Evolutionary conservation across 2,113 vertebrate species (phyloP).

Genomic region (Himantopus leucocephalus): DNA sequence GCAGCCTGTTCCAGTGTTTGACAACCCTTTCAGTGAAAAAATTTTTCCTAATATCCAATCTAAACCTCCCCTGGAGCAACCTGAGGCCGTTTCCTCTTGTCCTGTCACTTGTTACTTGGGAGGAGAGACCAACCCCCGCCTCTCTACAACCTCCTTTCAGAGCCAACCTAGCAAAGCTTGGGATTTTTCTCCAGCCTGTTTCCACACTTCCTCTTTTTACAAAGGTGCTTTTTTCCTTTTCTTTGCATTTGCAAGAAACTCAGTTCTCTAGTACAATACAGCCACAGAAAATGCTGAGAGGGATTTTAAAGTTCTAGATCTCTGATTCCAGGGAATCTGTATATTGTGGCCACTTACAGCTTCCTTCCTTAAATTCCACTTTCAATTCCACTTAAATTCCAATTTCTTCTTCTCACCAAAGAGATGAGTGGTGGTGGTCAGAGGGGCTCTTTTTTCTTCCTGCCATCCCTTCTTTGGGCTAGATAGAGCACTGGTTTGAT

Average conservation of each 20-base stretch:
- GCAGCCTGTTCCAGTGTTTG: not conserved
- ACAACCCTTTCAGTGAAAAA: not conserved
- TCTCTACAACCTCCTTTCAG: not conserved
- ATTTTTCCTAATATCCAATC: not conserved
- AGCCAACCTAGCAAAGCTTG: not conserved
- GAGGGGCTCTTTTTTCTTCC: not conserved
- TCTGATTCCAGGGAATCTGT: not conserved
- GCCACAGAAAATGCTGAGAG: not conserved
- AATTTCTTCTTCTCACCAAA: not conserved
- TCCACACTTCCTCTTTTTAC: not conserved
- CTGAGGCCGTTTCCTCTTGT: not conserved
- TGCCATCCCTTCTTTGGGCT: not conserved
- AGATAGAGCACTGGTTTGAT: not conserved
- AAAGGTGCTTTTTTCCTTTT: not conserved
- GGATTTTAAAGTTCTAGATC: not conserved
- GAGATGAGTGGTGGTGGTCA: not conserved
- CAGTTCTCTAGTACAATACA: not conserved
- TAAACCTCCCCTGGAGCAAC: not conserved
- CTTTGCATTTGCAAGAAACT: not conserved
- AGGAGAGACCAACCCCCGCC: not conserved
- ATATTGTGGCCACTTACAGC: not conserved
- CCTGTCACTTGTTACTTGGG: not conserved
- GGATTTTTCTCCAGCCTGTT: not conserved
- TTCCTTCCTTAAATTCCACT: not conserved
- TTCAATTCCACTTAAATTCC: not conserved